Percentiles rank a stretch among this genome's conserved stretches.
Conservation (phyloP, 2,113 vertebrate species). For the Malurus elegans region DNA sequence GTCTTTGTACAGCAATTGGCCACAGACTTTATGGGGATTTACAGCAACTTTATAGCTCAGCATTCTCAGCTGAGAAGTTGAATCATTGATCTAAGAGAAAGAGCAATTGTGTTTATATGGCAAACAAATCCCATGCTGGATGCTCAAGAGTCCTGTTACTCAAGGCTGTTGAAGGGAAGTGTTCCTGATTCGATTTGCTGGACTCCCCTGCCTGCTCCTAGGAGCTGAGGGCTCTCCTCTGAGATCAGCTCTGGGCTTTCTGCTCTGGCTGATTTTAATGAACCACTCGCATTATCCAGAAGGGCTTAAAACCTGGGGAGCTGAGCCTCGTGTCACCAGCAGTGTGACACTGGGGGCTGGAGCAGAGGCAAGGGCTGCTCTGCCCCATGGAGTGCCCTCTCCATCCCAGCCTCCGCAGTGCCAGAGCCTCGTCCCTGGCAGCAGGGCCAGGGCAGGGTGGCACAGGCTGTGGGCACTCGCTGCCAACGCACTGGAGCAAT, state of each 20-base stretch:
- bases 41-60: neutral
- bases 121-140: neutral
- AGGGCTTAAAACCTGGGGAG: neutral
- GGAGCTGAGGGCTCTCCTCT: neutral
- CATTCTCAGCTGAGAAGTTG: neutral
- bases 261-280: neutral
- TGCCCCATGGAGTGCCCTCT: rapidly evolving
- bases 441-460: neutral
- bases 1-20: neutral
- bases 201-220: neutral
- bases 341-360: neutral
- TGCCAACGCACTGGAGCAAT: neutral
- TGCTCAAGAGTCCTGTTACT: neutral
- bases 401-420: neutral
- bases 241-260: neutral
- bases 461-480: neutral
- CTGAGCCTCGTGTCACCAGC: neutral
- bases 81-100: neutral
- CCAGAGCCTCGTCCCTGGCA: neutral
- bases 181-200: neutral
- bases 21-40: neutral
- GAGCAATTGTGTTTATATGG: neutral
- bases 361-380: neutral
- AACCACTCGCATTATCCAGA: neutral
- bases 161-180: neutral